phyloP scores from a whole-genome alignment of 2,797 vertebrate species.

The Melanotaenia pygmaea region DNA sequence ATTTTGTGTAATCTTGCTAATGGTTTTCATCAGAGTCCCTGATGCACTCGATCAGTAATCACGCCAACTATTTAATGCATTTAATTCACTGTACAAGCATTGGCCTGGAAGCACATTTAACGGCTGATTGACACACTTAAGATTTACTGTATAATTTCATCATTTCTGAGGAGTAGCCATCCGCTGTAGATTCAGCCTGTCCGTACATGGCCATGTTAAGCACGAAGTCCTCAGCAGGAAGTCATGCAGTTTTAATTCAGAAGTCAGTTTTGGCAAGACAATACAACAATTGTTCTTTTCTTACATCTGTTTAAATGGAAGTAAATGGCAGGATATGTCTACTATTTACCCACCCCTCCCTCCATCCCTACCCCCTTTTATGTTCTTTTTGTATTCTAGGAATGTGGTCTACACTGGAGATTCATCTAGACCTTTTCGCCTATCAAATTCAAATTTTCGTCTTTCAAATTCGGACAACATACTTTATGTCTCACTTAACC shows the following conservation, averaged over 20 bases:
- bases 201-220: slow-evolving; percentile 40
- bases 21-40: slow-evolving; percentile 76
- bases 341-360: slow-evolving; percentile 6
- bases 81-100: slow-evolving; percentile 64
- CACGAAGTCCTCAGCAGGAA: slow-evolving; percentile 70
- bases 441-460: slow-evolving; percentile 27
- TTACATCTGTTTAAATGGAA: slow-evolving; percentile 67
- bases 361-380: slow-evolving; percentile 1
- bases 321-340: slow-evolving; percentile 78
- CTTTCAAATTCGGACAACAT: slow-evolving; percentile 57
- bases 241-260: slow-evolving; percentile 68
- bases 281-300: slow-evolving; percentile 78
- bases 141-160: slow-evolving; percentile 41
- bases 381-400: slow-evolving; percentile 65
- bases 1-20: slow-evolving; percentile 81
- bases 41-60: slow-evolving; percentile 75
- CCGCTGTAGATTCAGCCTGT: slow-evolving; percentile 25
- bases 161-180: slow-evolving; percentile 35
- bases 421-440: slow-evolving; percentile 61
- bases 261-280: slow-evolving; percentile 66
- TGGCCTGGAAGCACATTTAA: slow-evolving; percentile 38
- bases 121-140: slow-evolving; percentile 37
- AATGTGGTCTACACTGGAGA: slow-evolving; percentile 60
- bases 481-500: slow-evolving; percentile 53
- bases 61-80: slow-evolving; percentile 62